Base-by-base conservation (phyloP, 2,113 vertebrate species). In the Origma solitaria region DNA sequence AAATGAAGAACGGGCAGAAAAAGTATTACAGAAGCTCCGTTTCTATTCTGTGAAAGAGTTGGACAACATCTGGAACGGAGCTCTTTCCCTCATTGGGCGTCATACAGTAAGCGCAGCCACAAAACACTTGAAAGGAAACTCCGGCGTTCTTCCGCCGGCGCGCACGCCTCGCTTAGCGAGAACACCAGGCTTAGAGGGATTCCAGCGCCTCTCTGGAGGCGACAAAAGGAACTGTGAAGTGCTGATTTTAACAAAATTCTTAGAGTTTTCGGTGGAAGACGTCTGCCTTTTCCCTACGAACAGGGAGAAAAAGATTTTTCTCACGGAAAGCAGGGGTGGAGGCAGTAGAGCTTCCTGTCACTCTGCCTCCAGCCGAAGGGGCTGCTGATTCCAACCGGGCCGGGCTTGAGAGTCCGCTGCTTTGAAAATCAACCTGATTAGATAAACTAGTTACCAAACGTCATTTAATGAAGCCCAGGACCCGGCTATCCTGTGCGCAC, bases 401-500 rank as follows among this genome's bases (percentile, higher is more conserved):
- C 10, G 31, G 31, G 10, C 17, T 83, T 56, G 12, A 49, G 60
- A 15, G 56, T 21, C 35, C 12, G 3, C 20, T 31, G 4, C 62
- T 82, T 47, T 16, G 64, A 69, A 77, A 69, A 73, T 27, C 66
- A 64, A 13, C n/a, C 10, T 24, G 28, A 35, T 69, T 23, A 57
- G 28, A 30, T n/a, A 28, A 79, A 45, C 17, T 8, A 13, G 16
- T 31, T 49, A 61, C 58, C 80, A 66, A 61, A 88, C 27, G 13
- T 13, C 42, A 12, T 31, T n/a, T 53, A 53, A 50, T 9, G 71
- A 50, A 83, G 44, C 27, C 58, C 71, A 9, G 44, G 56, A 14
- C 6, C 6, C 13, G 5, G 18, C 17, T 44, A 5, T 1, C 35
- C n/a, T 7, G 8, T 0, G 61, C 31, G 2, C 35, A 19, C 21